phyloP scores from a whole-genome alignment of 2,113 vertebrate species.

The Morone chrysops region DNA sequence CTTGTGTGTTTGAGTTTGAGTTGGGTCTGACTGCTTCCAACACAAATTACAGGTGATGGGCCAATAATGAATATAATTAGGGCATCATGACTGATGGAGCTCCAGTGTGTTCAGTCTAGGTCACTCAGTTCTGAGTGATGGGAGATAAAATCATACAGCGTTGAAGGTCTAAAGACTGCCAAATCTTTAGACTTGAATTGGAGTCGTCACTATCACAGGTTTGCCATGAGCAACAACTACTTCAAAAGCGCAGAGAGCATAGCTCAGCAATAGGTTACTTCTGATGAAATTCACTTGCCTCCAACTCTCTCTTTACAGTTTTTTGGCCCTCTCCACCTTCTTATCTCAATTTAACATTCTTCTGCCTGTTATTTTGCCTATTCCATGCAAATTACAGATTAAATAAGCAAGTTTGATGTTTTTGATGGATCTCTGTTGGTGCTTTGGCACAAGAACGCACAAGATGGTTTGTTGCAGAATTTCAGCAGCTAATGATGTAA shows the following conservation, averaged over 20 bases:
- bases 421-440: neutral
- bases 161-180: too few relatives aligned
- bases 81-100: too few relatives aligned
- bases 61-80: too few relatives aligned
- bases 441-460: neutral
- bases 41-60: too few relatives aligned
- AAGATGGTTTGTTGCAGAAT: neutral
- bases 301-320: neutral
- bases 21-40: too few relatives aligned
- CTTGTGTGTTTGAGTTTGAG: too few relatives aligned
- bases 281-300: neutral
- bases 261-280: neutral
- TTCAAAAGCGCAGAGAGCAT: neutral
- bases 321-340: too few relatives aligned
- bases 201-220: too few relatives aligned
- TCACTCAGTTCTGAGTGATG: neutral
- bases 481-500: too few relatives aligned
- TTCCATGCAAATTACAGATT: neutral
- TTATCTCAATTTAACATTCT: neutral
- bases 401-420: neutral
- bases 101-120: too few relatives aligned
- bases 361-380: neutral
- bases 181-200: too few relatives aligned
- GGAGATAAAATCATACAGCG: too few relatives aligned
- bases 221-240: neutral